Evolutionary conservation across 2,888 invertebrate genomes (phyloP).

Genomic region (Trissonchulus latispiculum): DNA sequence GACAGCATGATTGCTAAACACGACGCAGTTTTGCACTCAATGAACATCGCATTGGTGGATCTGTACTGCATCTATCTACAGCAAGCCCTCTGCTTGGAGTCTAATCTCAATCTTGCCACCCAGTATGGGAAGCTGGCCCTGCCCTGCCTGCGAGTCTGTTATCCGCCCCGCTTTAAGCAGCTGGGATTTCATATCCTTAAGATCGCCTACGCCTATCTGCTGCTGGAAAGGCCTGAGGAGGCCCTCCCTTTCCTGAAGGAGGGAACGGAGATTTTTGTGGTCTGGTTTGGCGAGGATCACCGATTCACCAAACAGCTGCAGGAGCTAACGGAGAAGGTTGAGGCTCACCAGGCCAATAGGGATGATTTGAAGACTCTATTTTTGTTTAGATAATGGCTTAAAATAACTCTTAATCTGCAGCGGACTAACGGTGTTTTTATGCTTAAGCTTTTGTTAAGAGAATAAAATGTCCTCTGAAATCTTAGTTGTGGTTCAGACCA

Average conservation of each 20-base stretch:
- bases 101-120: not conserved
- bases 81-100: not conserved
- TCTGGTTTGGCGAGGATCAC: constrained; percentile 15
- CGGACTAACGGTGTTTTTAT: too few species aligned
- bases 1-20: not conserved
- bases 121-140: not conserved
- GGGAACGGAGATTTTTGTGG: constrained; percentile 11
- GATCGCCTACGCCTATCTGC: not conserved
- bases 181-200: constrained; percentile 17
- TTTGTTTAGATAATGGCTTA: not conserved
- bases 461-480: too few species aligned
- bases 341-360: not conserved
- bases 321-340: not conserved
- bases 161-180: constrained; percentile 6
- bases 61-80: not conserved
- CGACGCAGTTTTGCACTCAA: not conserved
- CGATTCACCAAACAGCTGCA: not conserved
- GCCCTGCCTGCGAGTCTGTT: not conserved
- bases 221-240: not conserved
- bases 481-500: too few species aligned
- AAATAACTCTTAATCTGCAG: too few species aligned
- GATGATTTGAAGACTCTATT: not conserved
- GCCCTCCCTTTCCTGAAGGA: constrained; percentile 8
- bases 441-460: too few species aligned
- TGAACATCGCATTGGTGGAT: not conserved